These are phyloP conservation scores for Pseudachorutes palmiensis DNA, from an alignment of 1,140 invertebrate species.

Conservation along the genomic window DNA sequence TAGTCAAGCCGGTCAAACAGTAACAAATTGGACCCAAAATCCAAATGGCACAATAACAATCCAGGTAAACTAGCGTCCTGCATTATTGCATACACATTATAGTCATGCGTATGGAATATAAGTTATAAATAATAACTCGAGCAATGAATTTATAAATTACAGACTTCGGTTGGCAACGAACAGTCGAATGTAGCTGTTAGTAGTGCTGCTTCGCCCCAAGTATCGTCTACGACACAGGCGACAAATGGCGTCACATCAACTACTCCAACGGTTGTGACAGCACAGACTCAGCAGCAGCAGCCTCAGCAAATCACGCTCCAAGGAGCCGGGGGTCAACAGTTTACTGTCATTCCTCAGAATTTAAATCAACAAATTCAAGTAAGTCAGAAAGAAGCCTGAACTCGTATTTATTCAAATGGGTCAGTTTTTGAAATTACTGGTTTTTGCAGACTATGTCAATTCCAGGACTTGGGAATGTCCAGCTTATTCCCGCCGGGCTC, in stretches of 20 bases:
- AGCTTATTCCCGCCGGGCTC: slow-evolving; percentile 56
- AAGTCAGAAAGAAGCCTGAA: slow-evolving; percentile 2
- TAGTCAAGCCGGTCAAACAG: slow-evolving; percentile 21
- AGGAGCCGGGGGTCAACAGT: slow-evolving; percentile 50
- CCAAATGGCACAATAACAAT: slow-evolving; percentile 38
- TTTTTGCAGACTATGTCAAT: slow-evolving; percentile 53
- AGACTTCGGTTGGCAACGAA: slow-evolving; percentile 26
- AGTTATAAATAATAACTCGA: no score
- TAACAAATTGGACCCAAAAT: slow-evolving; percentile 36
- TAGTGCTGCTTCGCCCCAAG: slow-evolving; percentile 29
- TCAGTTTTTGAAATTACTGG: slow-evolving; percentile 2
- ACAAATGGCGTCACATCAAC: slow-evolving; percentile 39
- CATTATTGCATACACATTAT: no score
- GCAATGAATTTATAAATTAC: slow-evolving; percentile 1
- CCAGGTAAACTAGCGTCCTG: slow-evolving; percentile 22
- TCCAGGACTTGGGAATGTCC: slow-evolving; percentile 65
- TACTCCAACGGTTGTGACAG: slow-evolving; percentile 35
- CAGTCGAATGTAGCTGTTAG: slow-evolving; percentile 15
- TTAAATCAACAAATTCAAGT: background rate
- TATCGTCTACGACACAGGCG: slow-evolving; percentile 38
- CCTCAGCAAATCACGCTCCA: slow-evolving; percentile 42
- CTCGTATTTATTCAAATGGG: background rate
- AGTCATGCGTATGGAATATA: no score
- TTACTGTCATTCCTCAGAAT: slow-evolving; percentile 56
- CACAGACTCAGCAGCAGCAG: slow-evolving; percentile 39